phyloP scores from a whole-genome alignment of 1,140 invertebrate genomes.

The Lordiphosa clarofinis region DNA sequence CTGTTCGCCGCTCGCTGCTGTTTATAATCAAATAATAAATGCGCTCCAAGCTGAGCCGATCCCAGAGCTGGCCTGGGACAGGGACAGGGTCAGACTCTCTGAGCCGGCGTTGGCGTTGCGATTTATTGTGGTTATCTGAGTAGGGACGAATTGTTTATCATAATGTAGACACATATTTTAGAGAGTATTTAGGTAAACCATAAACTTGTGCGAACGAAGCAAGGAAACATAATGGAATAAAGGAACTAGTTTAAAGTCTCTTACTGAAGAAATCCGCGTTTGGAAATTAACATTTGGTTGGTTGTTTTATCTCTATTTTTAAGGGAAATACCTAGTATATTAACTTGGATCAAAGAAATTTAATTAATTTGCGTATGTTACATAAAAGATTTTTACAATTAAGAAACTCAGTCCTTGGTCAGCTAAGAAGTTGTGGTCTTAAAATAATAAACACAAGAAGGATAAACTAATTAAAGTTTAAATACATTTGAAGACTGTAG shows the following conservation, averaged over 20 bases:
- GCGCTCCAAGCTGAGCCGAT: slow-evolving; percentile 55
- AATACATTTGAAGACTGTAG: too few relatives aligned
- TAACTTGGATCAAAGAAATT: too few relatives aligned
- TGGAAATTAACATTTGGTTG: not conserved
- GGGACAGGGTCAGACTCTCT: slow-evolving; percentile 8
- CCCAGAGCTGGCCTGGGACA: slow-evolving; percentile 11
- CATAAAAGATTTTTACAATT: too few relatives aligned
- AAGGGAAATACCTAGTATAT: too few relatives aligned
- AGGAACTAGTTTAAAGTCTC: not conserved
- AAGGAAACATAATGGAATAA: not conserved
- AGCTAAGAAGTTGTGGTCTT: too few relatives aligned
- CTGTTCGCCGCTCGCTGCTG: slow-evolving; percentile 48
- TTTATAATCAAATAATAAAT: slow-evolving; percentile 77
- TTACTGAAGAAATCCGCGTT: not conserved
- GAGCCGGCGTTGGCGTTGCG: slow-evolving; percentile 17
- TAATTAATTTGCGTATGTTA: too few relatives aligned
- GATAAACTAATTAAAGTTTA: too few relatives aligned
- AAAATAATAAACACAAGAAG: too few relatives aligned
- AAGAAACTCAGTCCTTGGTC: too few relatives aligned
- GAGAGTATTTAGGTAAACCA: slow-evolving; percentile 59
- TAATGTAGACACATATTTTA: slow-evolving; percentile 64
- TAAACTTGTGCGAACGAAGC: slow-evolving; percentile 24
- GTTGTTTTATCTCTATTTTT: too few relatives aligned
- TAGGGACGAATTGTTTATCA: slow-evolving; percentile 60
- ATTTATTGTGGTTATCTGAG: slow-evolving; percentile 62